Percentiles rank a stretch among this genome's conserved stretches.
Conservation (phyloP, 2,797 vertebrate species). For the Tenualosa ilisha region DNA sequence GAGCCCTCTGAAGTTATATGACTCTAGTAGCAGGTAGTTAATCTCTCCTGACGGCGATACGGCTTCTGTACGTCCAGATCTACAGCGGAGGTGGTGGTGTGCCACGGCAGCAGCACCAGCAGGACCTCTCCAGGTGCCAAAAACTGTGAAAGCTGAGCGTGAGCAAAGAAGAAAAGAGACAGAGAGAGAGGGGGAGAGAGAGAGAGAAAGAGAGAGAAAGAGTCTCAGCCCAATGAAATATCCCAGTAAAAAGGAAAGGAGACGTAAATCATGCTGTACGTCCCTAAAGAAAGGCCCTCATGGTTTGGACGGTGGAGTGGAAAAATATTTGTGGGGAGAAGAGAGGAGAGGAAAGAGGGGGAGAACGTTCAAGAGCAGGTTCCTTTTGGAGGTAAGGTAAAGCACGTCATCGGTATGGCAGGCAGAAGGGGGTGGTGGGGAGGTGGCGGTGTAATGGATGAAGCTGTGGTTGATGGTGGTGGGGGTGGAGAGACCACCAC, state of each 20-base stretch:
- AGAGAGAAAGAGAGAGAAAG: not conserved
- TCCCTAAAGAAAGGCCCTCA: conserved; percentile 69
- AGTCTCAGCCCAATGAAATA: not conserved
- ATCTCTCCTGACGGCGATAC: not conserved
- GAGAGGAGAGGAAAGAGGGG: conserved; percentile 29
- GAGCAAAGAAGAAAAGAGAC: not conserved
- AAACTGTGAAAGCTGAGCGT: not conserved
- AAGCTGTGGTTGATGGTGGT: not conserved
- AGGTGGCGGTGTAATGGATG: conserved; percentile 23
- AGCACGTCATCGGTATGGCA: conserved; percentile 44
- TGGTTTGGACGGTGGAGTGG: conserved; percentile 72
- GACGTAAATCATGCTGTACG: conserved; percentile 48
- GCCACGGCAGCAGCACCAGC: not conserved
- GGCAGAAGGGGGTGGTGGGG: conserved; percentile 21
- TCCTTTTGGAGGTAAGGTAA: conserved; percentile 61
- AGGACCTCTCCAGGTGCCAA: not conserved
- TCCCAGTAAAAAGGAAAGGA: conserved; percentile 49
- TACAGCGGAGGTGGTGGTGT: not conserved
- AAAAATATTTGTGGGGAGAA: conserved; percentile 68
- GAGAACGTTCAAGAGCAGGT: conserved; percentile 64
- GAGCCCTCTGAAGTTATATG: not conserved
- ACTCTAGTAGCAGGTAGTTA: not conserved
- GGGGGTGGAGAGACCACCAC: conserved; percentile 5
- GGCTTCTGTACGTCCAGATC: not conserved
- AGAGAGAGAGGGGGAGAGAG: too few species aligned